Percentiles rank a stretch among this genome's conserved stretches.
These are phyloP conservation scores for Naso thynnoides DNA, from an alignment of 2,797 vertebrate genomes.

Conservation along the genomic window DNA sequence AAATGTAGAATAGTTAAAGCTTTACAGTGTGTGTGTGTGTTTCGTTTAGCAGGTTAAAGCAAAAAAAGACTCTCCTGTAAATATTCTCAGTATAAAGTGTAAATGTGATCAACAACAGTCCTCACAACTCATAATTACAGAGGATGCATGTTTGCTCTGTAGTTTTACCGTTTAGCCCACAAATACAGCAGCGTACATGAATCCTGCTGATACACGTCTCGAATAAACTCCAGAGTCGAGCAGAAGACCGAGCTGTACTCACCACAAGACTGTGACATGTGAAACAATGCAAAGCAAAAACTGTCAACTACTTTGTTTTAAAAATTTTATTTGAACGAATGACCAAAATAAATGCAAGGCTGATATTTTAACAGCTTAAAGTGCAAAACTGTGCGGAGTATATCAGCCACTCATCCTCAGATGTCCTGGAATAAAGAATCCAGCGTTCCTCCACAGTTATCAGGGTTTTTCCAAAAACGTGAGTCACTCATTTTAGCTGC, in stretches of 20 bases:
- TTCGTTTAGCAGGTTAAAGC: neutral
- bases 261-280: neutral
- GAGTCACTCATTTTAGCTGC: no score
- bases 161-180: neutral
- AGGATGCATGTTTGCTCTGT: neutral
- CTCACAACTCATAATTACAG: no score
- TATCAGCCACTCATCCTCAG: no score
- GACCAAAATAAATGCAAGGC: neutral
- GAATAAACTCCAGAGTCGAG: no score
- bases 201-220: neutral
- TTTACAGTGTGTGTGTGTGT: neutral
- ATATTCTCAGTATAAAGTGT: neutral
- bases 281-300: neutral
- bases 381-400: no score
- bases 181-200: neutral
- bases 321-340: neutral
- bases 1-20: neutral
- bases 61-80: neutral
- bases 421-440: no score
- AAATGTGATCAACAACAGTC: neutral
- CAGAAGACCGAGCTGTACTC: no score
- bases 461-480: no score
- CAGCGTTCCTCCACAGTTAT: no score
- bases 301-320: neutral
- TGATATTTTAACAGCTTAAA: constrained; percentile 1